Percentiles rank a stretch among this genome's conserved stretches.
Conservation (phyloP, 2,113 vertebrate genomes). For the Plotosus lineatus region DNA sequence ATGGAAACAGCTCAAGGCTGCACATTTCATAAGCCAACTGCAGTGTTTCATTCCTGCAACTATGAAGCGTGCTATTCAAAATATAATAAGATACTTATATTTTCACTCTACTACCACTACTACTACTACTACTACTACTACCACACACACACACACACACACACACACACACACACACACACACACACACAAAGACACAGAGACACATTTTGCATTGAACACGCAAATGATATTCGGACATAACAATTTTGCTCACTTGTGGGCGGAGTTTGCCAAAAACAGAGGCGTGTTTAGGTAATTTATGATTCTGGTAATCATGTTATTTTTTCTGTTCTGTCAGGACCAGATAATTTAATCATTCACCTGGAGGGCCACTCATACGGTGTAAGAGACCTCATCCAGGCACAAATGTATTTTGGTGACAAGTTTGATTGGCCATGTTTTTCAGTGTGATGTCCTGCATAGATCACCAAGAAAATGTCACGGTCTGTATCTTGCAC, state of each 20-base stretch:
- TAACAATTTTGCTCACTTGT: background rate
- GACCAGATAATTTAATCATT: background rate
- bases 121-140: too few species aligned
- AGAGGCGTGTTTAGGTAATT: background rate
- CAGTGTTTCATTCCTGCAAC: background rate
- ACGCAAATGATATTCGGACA: too few species aligned
- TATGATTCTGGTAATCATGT: background rate
- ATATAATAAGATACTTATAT: too few species aligned
- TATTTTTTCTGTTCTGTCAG: background rate
- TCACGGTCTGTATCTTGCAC: too few species aligned
- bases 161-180: background rate
- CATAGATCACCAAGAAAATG: too few species aligned
- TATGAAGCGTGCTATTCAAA: background rate
- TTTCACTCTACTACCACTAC: too few species aligned
- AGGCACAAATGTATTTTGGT: too few species aligned
- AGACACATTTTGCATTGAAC: too few species aligned
- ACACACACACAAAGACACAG: background rate
- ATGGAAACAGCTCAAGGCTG: conserved; percentile 38
- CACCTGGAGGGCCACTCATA: too few species aligned
- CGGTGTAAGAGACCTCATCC: too few species aligned
- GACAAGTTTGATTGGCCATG: too few species aligned
- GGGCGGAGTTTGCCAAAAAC: background rate
- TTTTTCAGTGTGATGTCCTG: too few species aligned
- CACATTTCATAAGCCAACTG: conserved; percentile 21
- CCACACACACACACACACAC: conserved; percentile 1